phyloP scores from a whole-genome alignment of 2,797 vertebrate genomes.

The Gephyroberyx darwinii region DNA sequence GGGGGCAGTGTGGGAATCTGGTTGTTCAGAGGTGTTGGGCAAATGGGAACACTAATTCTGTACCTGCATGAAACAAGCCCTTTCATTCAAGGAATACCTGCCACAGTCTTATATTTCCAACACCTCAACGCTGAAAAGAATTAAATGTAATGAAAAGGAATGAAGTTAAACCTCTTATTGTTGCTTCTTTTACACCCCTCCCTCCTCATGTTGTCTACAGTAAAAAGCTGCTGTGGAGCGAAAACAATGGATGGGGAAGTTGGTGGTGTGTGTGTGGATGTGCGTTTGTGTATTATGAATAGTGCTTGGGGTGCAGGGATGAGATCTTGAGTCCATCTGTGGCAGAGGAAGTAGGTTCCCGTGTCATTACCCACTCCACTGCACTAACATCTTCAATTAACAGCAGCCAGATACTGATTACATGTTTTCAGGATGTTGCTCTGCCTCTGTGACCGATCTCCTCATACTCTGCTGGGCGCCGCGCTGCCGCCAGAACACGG shows the following conservation, averaged over 20 bases:
- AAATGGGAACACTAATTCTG: slow-evolving; percentile 24
- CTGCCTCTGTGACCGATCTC: slow-evolving; percentile 76
- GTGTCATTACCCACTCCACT: slow-evolving; percentile 79
- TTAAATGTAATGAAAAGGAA: slow-evolving; percentile 12
- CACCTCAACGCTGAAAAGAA: background rate
- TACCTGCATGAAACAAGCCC: slow-evolving; percentile 9
- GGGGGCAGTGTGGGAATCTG: slow-evolving; percentile 69
- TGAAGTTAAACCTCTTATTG: background rate
- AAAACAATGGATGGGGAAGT: slow-evolving; percentile 8
- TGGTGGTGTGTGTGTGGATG: background rate
- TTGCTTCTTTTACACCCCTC: background rate
- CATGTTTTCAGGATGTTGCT: slow-evolving; percentile 77
- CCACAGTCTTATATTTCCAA: slow-evolving; percentile 3
- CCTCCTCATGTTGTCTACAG: slow-evolving; percentile 25
- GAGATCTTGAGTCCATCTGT: slow-evolving; percentile 66
- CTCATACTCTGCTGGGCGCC: slow-evolving; percentile 72
- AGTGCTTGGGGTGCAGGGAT: background rate
- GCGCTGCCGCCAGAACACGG: slow-evolving; percentile 40
- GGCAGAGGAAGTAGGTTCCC: slow-evolving; percentile 72
- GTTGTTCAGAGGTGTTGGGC: slow-evolving; percentile 34
- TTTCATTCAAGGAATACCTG: slow-evolving; percentile 14
- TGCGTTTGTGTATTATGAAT: background rate
- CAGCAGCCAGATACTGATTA: slow-evolving; percentile 78
- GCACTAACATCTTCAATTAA: slow-evolving; percentile 84
- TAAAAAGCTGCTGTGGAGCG: slow-evolving; percentile 20